Base-by-base conservation (phyloP, 2,888 invertebrate genomes). In the Piscicola geometra region DNA sequence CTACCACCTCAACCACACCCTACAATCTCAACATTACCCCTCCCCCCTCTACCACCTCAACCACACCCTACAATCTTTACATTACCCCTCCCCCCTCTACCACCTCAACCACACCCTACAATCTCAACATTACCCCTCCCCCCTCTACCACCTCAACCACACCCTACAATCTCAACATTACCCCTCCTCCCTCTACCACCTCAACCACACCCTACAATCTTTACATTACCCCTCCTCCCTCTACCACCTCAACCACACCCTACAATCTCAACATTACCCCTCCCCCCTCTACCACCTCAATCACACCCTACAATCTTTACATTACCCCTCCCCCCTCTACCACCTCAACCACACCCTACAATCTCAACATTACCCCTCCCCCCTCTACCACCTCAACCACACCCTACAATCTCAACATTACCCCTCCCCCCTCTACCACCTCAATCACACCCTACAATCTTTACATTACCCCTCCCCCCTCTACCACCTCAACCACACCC, bases 341-440 rank as follows among this genome's bases (percentile, higher is more conserved):
- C 41, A 76, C 78, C 74, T 30, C 74, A 41, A 18, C 77, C 75
- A 36, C 56, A 68, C n/a, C 52, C 67, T 36, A 78, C 71, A 60
- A 73, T 77, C 83, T 92, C 93, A 32, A 89, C 88, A 81, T 93
- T 92, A 30, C 97, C 89, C n/a, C 91, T 90, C 83, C 92, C 91
- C 68, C 41, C 41, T 15, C 41, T 9, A 41, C 41, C 41, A 41
- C 41, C 41, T 9, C 41, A 41, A n/a, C n/a, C 41, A 41, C 41
- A 5, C 5, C 41, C 41, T 15, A 5, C 41, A 41, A 41, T 9
- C 5, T 15, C 41, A 41, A 5, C 41, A 41, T 15, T 9, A 3
- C 3, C 60, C 25, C 5, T 21, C n/a, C 25, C 5, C 60, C 60
- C 9, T 21, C 5, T 5, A 56, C 21, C 60, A 18, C 21, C 60